Percentiles rank a stretch among this genome's conserved stretches.
Conservation (phyloP, 2,797 vertebrate genomes). For the Oreonectes daqikongensis region DNA sequence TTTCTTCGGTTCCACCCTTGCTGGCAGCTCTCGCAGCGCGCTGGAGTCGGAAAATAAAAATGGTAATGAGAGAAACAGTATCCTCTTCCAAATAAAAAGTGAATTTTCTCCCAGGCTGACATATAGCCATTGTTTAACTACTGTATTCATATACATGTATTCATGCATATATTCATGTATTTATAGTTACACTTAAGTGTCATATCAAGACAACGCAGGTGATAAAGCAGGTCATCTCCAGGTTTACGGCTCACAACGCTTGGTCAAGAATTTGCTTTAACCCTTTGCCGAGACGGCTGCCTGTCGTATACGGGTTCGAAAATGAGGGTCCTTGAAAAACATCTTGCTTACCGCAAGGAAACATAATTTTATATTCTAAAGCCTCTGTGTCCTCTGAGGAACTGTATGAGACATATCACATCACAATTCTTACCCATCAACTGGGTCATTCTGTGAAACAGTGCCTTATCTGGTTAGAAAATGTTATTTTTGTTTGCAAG, state of each 20-base stretch:
- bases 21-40: constrained; percentile 22
- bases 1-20: constrained; percentile 47
- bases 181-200: no score
- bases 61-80: constrained; percentile 41
- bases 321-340: constrained; percentile 76
- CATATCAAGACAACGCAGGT: background rate
- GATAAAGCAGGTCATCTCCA: constrained; percentile 22
- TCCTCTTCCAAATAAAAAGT: constrained; percentile 38
- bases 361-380: constrained; percentile 78
- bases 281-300: constrained; percentile 62
- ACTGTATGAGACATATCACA: constrained; percentile 73
- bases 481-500: background rate
- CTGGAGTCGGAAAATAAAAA: constrained; percentile 38
- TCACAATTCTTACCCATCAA: constrained; percentile 75
- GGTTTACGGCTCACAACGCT: constrained; percentile 41
- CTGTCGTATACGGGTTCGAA: constrained; percentile 75
- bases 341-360: constrained; percentile 72
- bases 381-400: constrained; percentile 69
- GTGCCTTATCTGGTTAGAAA: background rate
- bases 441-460: constrained; percentile 54
- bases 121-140: constrained; percentile 2
- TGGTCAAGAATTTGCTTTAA: constrained; percentile 58
- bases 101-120: constrained; percentile 27
- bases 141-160: no score
- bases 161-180: no score